These are phyloP conservation scores for Calvadosia cruxmelitensis DNA, from an alignment of 30 jellyfish, hydroid and myxozoan genomes.

Conservation along the genomic window DNA sequence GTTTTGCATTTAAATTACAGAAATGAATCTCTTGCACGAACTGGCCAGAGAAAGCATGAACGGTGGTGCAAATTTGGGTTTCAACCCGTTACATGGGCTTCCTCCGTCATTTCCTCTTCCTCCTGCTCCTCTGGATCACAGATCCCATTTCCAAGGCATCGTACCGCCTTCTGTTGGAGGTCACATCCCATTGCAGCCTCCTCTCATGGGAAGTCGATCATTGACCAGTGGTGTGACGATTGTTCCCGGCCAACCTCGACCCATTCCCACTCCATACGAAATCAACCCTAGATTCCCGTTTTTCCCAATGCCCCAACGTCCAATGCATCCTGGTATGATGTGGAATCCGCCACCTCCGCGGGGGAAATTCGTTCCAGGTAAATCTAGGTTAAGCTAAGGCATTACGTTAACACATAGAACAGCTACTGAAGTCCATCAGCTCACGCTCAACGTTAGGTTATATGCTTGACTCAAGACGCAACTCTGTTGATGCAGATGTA, in stretches of 20 bases:
- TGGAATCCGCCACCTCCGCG: background rate
- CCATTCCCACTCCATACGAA: constrained; percentile 82
- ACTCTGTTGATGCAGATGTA: too few relatives aligned
- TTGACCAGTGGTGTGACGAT: constrained; percentile 67
- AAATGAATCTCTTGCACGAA: background rate
- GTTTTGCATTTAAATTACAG: too few relatives aligned
- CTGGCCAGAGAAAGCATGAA: background rate
- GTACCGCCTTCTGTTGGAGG: background rate
- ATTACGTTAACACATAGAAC: too few relatives aligned
- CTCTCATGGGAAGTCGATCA: constrained; percentile 18
- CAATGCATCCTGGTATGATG: constrained; percentile 35
- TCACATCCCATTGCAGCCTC: constrained; percentile 22
- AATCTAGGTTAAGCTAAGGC: too few relatives aligned
- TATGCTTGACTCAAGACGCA: too few relatives aligned
- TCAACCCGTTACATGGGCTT: background rate
- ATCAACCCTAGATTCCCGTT: constrained; percentile 40
- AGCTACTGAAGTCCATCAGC: too few relatives aligned
- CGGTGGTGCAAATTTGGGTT: background rate
- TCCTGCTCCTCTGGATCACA: background rate
- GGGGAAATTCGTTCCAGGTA: too few relatives aligned
- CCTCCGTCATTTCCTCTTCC: background rate
- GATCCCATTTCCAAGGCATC: too few relatives aligned
- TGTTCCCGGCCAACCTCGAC: constrained; percentile 82
- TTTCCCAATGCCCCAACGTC: constrained; percentile 32
- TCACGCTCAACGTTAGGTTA: too few relatives aligned